Evolutionary conservation across 2,888 invertebrate genomes (phyloP).

Genomic region (Toxonevra muliebris): DNA sequence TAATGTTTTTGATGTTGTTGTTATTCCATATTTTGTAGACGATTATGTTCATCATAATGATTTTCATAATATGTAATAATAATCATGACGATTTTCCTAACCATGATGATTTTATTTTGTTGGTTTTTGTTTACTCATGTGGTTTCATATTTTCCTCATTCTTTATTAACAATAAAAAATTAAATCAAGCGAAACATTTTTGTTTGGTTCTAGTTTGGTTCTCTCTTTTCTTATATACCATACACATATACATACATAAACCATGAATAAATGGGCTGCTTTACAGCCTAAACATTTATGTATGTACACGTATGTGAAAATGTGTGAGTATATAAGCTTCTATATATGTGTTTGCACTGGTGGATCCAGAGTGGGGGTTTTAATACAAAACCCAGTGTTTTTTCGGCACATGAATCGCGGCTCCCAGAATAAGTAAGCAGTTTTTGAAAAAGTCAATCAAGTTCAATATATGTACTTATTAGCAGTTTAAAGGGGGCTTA

Average conservation of each 20-base stretch:
- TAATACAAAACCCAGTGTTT: too few relatives aligned
- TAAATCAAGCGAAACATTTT: too few relatives aligned
- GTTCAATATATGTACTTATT: too few relatives aligned
- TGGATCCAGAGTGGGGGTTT: too few relatives aligned
- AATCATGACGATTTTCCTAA: neutral
- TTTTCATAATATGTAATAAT: constrained; percentile 20
- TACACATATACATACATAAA: constrained; percentile 36
- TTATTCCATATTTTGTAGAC: neutral
- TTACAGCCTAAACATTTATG: neutral
- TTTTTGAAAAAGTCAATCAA: too few relatives aligned
- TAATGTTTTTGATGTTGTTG: neutral
- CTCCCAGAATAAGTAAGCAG: too few relatives aligned
- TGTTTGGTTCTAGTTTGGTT: too few relatives aligned
- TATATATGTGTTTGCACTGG: too few relatives aligned
- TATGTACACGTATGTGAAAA: constrained; percentile 31
- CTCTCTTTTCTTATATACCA: too few relatives aligned
- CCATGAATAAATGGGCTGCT: constrained; percentile 2
- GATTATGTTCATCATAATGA: constrained; percentile 23
- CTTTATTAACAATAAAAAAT: constrained; percentile 54
- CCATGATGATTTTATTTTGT: constrained; percentile 10
- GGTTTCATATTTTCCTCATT: constrained; percentile 49
- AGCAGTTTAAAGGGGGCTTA: too few relatives aligned
- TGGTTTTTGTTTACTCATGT: constrained; percentile 52
- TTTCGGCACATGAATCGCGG: too few relatives aligned
- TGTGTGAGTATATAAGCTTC: constrained; percentile 17